Evolutionary conservation across 2,888 invertebrate genomes (phyloP), one percentile per base, ranked within the genome.

Genomic region (Lomographa bimaculata): DNA sequence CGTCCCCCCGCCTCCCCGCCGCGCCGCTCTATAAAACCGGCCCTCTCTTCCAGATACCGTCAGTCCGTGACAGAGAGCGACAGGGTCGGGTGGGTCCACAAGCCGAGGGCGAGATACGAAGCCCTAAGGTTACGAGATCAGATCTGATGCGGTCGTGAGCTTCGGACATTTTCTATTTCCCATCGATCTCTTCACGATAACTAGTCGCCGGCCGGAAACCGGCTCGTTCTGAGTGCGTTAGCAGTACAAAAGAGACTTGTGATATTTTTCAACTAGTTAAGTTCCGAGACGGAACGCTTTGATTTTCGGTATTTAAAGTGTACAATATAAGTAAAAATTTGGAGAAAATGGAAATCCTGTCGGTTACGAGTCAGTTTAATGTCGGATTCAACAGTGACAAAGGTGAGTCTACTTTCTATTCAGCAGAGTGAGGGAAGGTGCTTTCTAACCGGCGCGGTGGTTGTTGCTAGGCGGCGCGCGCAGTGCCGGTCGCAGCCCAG

Each of bases 321-420:
- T 86, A 87, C 89, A 87, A 86, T 81, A 86, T 86, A 85, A 87
- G 87, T 85, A 84, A 89, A 78, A 76, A 87, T 85, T 85, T 85
- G 85, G 84, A 89, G 71, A 92, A 91, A 80, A 95, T 95, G 95
- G 95, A 95, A 91, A 93, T 95, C 84, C 91, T 95, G 80, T 92
- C 94, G 79, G 93, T 94, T 79, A 92, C 93, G 81, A 94, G 92
- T 90, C 92, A 92, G 87, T 92, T 93, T 83, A 92, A 91, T 82
- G 93, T 94, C 78, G 93, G 93, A 90, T 94, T 94, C 90, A 93
- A 91, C 85, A 92, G 91, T 85, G 92, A 92, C 77, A 93, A 93
- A 93, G 93, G 94, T 94, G 83, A 91, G 91, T 78, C 66, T 54
- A 79, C 86, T 86, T 87, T 86, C 86, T 86, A 84, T 79, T 75